Percentiles rank a stretch among this genome's conserved stretches.
Conservation (phyloP, 2,113 vertebrate species). For the Vidua chalybeata region DNA sequence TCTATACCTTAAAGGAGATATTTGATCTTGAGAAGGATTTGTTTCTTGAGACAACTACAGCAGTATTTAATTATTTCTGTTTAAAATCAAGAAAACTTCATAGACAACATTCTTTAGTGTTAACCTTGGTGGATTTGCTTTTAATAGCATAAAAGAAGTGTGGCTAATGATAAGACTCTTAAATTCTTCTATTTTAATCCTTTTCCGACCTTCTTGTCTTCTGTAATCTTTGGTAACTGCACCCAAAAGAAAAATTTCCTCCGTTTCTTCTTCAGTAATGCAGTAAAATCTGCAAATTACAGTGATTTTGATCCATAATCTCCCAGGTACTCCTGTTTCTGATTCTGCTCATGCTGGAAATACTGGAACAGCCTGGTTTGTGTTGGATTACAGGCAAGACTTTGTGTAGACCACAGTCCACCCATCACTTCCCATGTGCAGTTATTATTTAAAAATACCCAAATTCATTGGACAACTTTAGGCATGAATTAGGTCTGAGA, state of each 20-base stretch:
- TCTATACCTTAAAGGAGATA: conserved; percentile 25
- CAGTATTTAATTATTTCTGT: conserved; percentile 26
- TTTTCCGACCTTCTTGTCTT: background rate
- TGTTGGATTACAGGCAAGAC: background rate
- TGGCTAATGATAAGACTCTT: background rate
- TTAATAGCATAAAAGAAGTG: conserved; percentile 9
- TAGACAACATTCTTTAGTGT: background rate
- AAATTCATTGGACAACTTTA: background rate
- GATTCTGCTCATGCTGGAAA: background rate
- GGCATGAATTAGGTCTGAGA: background rate
- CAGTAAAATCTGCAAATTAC: background rate
- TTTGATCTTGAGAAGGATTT: conserved; percentile 42
- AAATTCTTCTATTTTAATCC: conserved; percentile 14
- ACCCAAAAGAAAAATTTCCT: background rate
- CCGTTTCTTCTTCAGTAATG: background rate
- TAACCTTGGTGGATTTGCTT: conserved; percentile 13
- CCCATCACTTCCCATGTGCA: background rate
- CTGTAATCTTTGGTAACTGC: background rate
- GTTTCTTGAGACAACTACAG: conserved; percentile 19
- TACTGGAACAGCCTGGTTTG: background rate
- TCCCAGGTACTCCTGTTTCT: background rate
- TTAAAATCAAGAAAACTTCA: conserved; percentile 40
- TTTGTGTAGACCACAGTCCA: background rate
- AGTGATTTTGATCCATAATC: background rate
- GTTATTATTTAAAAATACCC: background rate